These are phyloP conservation scores for Caretta caretta DNA, from an alignment of 2,113 vertebrate genomes.

Conservation along the genomic window DNA sequence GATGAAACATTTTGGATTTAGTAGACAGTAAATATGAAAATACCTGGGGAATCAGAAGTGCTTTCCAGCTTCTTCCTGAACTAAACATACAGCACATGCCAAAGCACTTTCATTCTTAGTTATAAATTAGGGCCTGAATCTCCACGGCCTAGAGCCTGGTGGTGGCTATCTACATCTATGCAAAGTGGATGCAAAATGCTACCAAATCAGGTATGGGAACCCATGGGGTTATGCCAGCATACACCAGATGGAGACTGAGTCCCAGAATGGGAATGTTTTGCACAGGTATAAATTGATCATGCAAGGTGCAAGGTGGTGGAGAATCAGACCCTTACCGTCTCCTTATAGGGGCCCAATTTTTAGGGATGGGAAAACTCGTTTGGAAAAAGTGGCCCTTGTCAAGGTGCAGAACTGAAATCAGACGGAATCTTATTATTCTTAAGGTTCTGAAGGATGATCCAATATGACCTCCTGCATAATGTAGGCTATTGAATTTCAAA, in stretches of 20 bases:
- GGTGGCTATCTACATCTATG: rapidly evolving
- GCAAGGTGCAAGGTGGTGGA: not conserved
- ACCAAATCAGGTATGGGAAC: not conserved
- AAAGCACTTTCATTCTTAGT: rapidly evolving
- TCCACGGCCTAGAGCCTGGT: rapidly evolving
- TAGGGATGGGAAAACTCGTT: not conserved
- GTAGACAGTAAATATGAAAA: not conserved
- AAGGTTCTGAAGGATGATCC: not conserved
- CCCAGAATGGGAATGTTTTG: not conserved
- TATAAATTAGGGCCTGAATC: rapidly evolving
- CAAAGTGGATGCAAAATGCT: not conserved
- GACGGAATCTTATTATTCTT: not conserved
- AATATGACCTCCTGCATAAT: not conserved
- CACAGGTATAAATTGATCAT: rapidly evolving
- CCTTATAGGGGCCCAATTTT: not conserved
- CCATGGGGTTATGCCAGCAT: not conserved
- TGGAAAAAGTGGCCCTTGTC: not conserved
- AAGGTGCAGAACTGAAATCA: not conserved
- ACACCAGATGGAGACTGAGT: not conserved
- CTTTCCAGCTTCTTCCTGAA: not conserved
- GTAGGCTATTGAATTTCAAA: not conserved
- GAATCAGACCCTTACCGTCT: not conserved
- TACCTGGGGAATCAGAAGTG: not conserved
- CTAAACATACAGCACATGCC: rapidly evolving
- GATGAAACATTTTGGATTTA: not conserved